Evolutionary conservation across 2,888 invertebrate species (phyloP).

Genomic region (Thecophora atra): DNA sequence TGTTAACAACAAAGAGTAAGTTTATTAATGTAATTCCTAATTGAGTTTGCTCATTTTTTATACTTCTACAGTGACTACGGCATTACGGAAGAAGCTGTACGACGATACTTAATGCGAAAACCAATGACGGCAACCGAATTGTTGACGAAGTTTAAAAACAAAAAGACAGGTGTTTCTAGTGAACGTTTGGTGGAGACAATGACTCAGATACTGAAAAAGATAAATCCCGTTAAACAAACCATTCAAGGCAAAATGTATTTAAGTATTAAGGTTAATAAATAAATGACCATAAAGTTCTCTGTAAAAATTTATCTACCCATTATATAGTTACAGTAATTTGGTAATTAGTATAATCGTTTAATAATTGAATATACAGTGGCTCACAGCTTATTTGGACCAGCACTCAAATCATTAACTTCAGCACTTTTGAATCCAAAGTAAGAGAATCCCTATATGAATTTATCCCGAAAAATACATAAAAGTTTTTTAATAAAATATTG

Average conservation of each 20-base stretch:
- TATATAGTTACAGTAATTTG: too few relatives aligned
- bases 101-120: slow-evolving; percentile 93
- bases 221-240: slow-evolving; percentile 91
- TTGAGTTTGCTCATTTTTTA: not conserved
- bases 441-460: too few relatives aligned
- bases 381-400: too few relatives aligned
- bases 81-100: slow-evolving; percentile 93
- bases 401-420: too few relatives aligned
- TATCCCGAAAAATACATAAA: too few relatives aligned
- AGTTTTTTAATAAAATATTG: too few relatives aligned
- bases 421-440: too few relatives aligned
- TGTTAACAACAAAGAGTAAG: slow-evolving; percentile 62
- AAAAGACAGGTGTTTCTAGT: slow-evolving; percentile 88
- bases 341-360: too few relatives aligned
- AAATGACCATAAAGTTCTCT: not conserved
- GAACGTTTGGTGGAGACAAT: slow-evolving; percentile 92
- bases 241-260: slow-evolving; percentile 95
- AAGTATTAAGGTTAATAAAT: slow-evolving; percentile 75
- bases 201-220: slow-evolving; percentile 93
- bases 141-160: slow-evolving; percentile 93
- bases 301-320: too few relatives aligned
- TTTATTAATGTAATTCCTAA: slow-evolving; percentile 4
- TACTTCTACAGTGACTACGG: slow-evolving; percentile 77
- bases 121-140: slow-evolving; percentile 98
- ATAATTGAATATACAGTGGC: too few relatives aligned